Base-by-base conservation (phyloP, 2,113 vertebrate genomes). In the Austrofundulus limnaeus region DNA sequence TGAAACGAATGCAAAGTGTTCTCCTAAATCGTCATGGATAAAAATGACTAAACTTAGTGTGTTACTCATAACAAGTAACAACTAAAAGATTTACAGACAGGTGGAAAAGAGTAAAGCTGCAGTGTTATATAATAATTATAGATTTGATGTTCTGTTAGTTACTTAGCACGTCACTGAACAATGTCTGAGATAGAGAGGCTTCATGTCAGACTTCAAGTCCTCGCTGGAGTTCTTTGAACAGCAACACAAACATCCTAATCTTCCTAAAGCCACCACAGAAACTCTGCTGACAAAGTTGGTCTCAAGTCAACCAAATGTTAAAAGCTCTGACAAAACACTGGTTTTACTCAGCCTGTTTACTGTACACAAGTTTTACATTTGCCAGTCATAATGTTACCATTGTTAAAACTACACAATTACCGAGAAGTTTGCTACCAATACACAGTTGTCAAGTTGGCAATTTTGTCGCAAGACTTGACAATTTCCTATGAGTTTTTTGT, bases 231-330 rank as follows among this genome's bases (percentile, higher is more conserved):
- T 34, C 31, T 34, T 34, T 2, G 9, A 5, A 34, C 31, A 34
- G 8, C 31, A 34, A 34, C 8, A 34, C 41, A 64, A 59, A 75
- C 56, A 66, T 31, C 17, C 64, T 63, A 31, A 63, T 72, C 64
- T 55, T 19, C 31, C 68, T 66, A 23, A 50, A 61, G 61, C 47
- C 62, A 45, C 51, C 50, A 19, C 16, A 46, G 61, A 28, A 34
- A 31, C 48, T 47, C 61, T 61, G 50, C 41, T 65, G 66, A 13
- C 17, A 64, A 47, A 23, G 41, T 70, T 66, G 70, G 50, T 68
- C 59, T 71, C 14, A 65, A 70, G 64, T 64, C 25, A 12, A 7
- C 15, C 25, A 64, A 64, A 67, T 39, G 43, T 46, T 49, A n/a
- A 34, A 2, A 38, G 5, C 38, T 46, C 8, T 15, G 17, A 20